Percentiles rank a stretch among this genome's conserved stretches.
phyloP scores from a whole-genome alignment of 2,113 vertebrate genomes.

The Perca flavescens region DNA sequence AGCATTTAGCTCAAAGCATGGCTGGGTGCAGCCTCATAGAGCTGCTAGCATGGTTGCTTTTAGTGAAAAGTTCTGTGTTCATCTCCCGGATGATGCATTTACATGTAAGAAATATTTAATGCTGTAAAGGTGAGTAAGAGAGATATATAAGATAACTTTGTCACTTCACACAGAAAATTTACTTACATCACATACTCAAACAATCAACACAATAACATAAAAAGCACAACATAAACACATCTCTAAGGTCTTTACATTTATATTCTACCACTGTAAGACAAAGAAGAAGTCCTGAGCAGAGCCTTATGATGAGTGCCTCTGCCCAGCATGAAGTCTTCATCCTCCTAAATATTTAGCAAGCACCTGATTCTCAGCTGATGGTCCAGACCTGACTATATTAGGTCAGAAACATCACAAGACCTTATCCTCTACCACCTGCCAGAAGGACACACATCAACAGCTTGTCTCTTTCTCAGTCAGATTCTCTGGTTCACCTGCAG shows the following conservation, averaged over 20 bases:
- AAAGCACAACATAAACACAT: too few species aligned
- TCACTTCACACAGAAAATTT: too few species aligned
- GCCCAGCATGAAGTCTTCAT: conserved; percentile 67
- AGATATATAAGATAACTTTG: too few species aligned
- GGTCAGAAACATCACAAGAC: conserved; percentile 72
- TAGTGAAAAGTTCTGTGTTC: too few species aligned
- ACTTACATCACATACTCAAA: too few species aligned
- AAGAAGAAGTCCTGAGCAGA: conserved; percentile 9
- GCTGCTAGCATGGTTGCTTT: too few species aligned
- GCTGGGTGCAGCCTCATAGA: too few species aligned
- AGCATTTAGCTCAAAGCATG: too few species aligned
- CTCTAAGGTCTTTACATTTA: background rate
- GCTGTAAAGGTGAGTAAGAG: background rate
- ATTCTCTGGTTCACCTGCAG: conserved; percentile 35
- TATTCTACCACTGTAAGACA: background rate
- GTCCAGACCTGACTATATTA: conserved; percentile 59
- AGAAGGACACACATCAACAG: conserved; percentile 31
- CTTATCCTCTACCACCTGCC: conserved; percentile 51
- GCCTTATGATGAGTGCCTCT: conserved; percentile 43
- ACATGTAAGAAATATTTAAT: background rate
- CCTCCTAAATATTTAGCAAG: conserved; percentile 68
- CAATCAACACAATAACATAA: too few species aligned
- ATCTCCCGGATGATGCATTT: background rate
- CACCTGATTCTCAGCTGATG: conserved; percentile 78
- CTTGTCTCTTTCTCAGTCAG: conserved; percentile 19